Evolutionary conservation across 2,797 vertebrate genomes (phyloP).

Genomic region (Pangasius krempfi): DNA sequence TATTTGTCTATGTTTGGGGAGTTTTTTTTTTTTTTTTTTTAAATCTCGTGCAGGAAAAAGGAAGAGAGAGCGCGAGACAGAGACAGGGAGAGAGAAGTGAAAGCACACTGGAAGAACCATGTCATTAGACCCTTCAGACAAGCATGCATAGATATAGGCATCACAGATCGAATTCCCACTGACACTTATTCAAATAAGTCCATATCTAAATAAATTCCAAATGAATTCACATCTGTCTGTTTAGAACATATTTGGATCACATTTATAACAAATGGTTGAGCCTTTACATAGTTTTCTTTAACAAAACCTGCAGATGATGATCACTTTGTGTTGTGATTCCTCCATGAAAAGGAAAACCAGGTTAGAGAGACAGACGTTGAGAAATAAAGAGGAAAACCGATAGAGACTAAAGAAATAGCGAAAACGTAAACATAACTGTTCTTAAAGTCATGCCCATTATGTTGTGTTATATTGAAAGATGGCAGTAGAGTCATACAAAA

Average conservation of each 20-base stretch:
- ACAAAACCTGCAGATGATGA: constrained; percentile 48
- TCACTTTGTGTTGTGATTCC: constrained; percentile 59
- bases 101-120: constrained; percentile 70
- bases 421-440: constrained; percentile 56
- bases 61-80: constrained; percentile 56
- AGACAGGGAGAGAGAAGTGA: constrained; percentile 58
- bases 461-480: constrained; percentile 67
- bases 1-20: constrained; percentile 48
- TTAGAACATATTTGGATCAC: constrained; percentile 56
- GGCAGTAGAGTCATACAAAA: constrained; percentile 77
- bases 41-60: constrained; percentile 69
- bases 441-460: constrained; percentile 70
- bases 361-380: constrained; percentile 61
- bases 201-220: constrained; percentile 53
- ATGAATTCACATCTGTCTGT: constrained; percentile 47
- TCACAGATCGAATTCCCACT: constrained; percentile 63
- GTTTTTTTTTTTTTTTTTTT: constrained; percentile 57
- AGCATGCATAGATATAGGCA: constrained; percentile 80
- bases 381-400: constrained; percentile 31
- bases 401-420: constrained; percentile 60
- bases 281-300: constrained; percentile 20
- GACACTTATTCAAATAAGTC: constrained; percentile 63
- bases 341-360: constrained; percentile 65
- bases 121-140: constrained; percentile 69
- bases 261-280: constrained; percentile 62